A percentile compares a stretch with the other conserved stretches of the same genome.
These are phyloP conservation scores for Lytechinus pictus DNA, from an alignment of 35 echinoderm and acorn worm genomes.

Conservation along the genomic window DNA sequence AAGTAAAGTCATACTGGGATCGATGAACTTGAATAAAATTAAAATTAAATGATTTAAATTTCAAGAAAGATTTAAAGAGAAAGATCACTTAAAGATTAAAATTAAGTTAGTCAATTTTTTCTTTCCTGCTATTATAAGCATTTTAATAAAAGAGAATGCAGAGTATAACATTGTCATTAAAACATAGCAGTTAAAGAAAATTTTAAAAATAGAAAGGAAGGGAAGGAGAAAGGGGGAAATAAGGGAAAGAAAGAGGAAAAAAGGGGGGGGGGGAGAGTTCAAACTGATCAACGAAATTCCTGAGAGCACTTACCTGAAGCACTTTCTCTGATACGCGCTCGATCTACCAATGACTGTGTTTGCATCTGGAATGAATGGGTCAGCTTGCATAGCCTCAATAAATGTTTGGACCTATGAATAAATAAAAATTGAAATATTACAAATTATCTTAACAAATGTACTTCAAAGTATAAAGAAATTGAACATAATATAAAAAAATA, in stretches of 20 bases:
- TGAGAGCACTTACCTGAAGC: conserved; percentile 66
- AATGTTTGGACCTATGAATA: conserved; percentile 80
- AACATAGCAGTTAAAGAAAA: not conserved
- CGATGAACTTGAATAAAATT: too few relatives aligned
- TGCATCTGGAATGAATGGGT: conserved; percentile 98
- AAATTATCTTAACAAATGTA: not conserved
- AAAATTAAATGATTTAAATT: too few relatives aligned
- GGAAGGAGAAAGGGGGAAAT: not conserved
- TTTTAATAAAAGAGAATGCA: too few relatives aligned
- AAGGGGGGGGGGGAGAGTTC: not conserved
- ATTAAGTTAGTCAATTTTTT: too few relatives aligned
- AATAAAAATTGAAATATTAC: not conserved
- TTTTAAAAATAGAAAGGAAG: not conserved
- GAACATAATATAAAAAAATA: too few relatives aligned
- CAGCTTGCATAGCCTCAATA: conserved; percentile 89
- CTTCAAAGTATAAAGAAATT: not conserved
- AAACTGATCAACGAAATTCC: not conserved
- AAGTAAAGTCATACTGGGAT: too few relatives aligned
- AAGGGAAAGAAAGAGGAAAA: not conserved
- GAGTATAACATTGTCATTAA: too few relatives aligned
- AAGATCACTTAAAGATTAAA: too few relatives aligned
- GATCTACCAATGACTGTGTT: conserved; percentile 82
- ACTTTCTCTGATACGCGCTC: conserved; percentile 84
- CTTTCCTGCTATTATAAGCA: too few relatives aligned
- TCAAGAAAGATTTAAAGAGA: too few relatives aligned